Evolutionary conservation across 2,888 invertebrate species (phyloP), one percentile per base, ranked within the genome.

Genomic region (Drosophila parthenogenetica): DNA sequence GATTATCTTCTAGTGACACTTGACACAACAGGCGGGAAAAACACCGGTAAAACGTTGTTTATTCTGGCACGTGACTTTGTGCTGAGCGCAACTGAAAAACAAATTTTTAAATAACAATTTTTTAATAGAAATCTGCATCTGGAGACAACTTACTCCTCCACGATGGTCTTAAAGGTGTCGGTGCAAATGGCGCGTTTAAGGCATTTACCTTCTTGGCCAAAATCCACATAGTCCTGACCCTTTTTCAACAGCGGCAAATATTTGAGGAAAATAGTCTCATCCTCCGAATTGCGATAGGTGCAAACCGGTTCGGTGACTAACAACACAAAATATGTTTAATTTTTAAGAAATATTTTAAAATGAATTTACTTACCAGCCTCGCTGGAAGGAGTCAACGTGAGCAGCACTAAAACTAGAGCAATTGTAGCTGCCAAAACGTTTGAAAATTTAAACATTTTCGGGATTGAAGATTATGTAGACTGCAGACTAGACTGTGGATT

Each of bases 221-320:
- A 90, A 48, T 91, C 91, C 11, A 90, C 89, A 69, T 91, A 91
- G 17, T 90, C 90, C 76, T 91, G 66, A 0, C 91, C 91, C 32
- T 79, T 77, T 13, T 81, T 84, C 13, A 77, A 29, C 7, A 78
- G 59, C 13, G 90, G 88, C 48, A 90, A 73, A 70, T 91, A 91
- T 73, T 89, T 90, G 1, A 91, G 78, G 32, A 91, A 91, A 13
- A 91, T 79, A n/a, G 80, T 87, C 54, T 90, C 89, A 46, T 83
- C 90, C 64, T 90, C 69, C 0, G 85, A 66, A 66, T 89, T 91
- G 22, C 71, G 82, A 66, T 91, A 91, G 5, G 79, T 76, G 74
- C 91, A 91, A 11, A 90, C 85, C 5, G 91, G 91, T 37, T 90
- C 84, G 13, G 77, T 79, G 8, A 53, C 90, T 84, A 48, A 29